Conservation (phyloP, 2,113 vertebrate species). For the Podarcis muralis region DNA sequence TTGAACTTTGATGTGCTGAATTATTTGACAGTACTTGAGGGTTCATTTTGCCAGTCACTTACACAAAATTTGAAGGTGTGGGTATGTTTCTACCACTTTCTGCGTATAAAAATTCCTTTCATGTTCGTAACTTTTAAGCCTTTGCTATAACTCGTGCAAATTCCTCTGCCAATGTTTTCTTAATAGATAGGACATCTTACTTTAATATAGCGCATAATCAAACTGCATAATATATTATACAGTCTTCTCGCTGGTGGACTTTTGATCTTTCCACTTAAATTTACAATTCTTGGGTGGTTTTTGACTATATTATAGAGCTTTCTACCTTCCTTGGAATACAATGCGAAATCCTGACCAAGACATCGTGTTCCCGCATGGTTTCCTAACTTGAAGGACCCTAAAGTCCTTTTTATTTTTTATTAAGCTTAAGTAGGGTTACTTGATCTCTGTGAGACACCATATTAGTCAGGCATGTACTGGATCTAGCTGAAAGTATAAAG, state of each 20-base stretch:
- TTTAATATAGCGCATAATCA: constrained; percentile 50
- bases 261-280: constrained; percentile 68
- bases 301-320: constrained; percentile 60
- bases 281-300: constrained; percentile 56
- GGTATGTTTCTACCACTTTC: neutral
- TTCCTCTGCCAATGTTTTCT: constrained; percentile 39
- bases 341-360: constrained; percentile 54
- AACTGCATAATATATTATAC: constrained; percentile 64
- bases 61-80: neutral
- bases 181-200: constrained; percentile 43
- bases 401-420: constrained; percentile 55
- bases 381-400: constrained; percentile 50
- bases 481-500: neutral
- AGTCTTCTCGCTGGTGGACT: constrained; percentile 70
- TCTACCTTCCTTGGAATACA: constrained; percentile 39
- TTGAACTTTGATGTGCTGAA: constrained; percentile 9
- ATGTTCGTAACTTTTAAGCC: constrained; percentile 34
- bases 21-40: neutral
- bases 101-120: constrained; percentile 35
- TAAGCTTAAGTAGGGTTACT: neutral
- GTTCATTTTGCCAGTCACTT: neutral
- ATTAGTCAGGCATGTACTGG: neutral
- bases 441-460: neutral
- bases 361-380: constrained; percentile 48
- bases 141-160: constrained; percentile 41